These are phyloP conservation scores for Drosophila affinis DNA, from an alignment of 2,888 invertebrate genomes.

Conservation along the genomic window DNA sequence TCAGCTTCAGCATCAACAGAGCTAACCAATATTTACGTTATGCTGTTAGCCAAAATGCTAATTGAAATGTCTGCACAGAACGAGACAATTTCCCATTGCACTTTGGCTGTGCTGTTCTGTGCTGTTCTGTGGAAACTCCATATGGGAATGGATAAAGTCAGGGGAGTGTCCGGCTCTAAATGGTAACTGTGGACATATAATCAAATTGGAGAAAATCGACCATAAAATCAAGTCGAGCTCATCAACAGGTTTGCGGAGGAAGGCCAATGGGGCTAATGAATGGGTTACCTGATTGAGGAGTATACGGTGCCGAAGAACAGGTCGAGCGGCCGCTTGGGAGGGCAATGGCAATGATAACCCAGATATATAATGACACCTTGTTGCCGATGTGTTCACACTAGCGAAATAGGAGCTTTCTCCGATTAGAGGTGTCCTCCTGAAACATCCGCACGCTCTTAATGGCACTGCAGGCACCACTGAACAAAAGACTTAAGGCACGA, in stretches of 20 bases:
- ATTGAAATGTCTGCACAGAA: slow-evolving; percentile 47
- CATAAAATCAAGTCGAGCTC: slow-evolving; percentile 32
- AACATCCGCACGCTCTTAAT: slow-evolving; percentile 9
- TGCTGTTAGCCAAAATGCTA: slow-evolving; percentile 50
- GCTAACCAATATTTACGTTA: slow-evolving; percentile 29
- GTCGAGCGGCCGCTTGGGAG: slow-evolving; percentile 24
- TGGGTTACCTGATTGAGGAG: slow-evolving; percentile 21
- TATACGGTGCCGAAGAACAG: slow-evolving; percentile 2
- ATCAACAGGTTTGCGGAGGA: slow-evolving; percentile 37
- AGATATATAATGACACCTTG: slow-evolving; percentile 24
- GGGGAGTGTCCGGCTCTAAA: slow-evolving; percentile 40
- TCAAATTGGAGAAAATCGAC: slow-evolving; percentile 42
- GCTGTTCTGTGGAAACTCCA: not conserved
- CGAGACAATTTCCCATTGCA: slow-evolving; percentile 29
- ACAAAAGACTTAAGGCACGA: slow-evolving; percentile 78
- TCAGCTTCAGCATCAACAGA: slow-evolving; percentile 42
- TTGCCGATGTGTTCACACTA: not conserved
- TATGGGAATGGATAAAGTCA: slow-evolving; percentile 1
- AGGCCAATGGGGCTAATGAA: slow-evolving; percentile 41
- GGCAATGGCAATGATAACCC: slow-evolving; percentile 18
- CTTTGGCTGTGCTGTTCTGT: not conserved
- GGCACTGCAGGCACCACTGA: slow-evolving; percentile 23
- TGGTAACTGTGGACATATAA: slow-evolving; percentile 37
- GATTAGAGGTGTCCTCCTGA: not conserved
- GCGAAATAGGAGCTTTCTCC: not conserved